A percentile compares a stretch with the other conserved stretches of the same genome.
phyloP scores from a whole-genome alignment of 2,888 invertebrate genomes.

The Oeneis ivallda region DNA sequence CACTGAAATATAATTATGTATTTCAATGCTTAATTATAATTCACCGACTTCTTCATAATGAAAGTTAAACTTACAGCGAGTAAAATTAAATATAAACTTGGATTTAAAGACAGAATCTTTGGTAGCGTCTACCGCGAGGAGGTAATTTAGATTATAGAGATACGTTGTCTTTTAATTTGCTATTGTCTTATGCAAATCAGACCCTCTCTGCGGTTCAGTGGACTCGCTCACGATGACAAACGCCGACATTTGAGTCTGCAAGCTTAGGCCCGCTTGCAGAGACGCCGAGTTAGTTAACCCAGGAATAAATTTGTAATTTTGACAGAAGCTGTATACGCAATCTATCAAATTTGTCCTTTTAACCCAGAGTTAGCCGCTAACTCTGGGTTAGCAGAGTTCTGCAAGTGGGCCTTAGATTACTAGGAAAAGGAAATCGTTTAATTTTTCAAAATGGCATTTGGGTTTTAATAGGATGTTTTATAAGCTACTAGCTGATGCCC shows the following conservation, averaged over 20 bases:
- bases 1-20: background rate
- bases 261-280: too few relatives aligned
- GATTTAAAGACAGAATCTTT: slow-evolving; percentile 22
- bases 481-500: too few relatives aligned
- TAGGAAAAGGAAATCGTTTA: slow-evolving; percentile 52
- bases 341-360: too few relatives aligned
- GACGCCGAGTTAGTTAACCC: too few relatives aligned
- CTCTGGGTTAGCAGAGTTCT: too few relatives aligned
- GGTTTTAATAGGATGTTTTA: too few relatives aligned
- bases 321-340: too few relatives aligned
- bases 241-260: slow-evolving; percentile 54
- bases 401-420: too few relatives aligned
- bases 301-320: too few relatives aligned
- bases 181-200: slow-evolving; percentile 52
- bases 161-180: slow-evolving; percentile 49
- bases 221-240: slow-evolving; percentile 57
- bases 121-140: slow-evolving; percentile 31
- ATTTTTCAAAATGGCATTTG: too few relatives aligned
- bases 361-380: too few relatives aligned
- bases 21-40: background rate
- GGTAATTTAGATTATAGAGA: slow-evolving; percentile 44
- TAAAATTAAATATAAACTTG: slow-evolving; percentile 13
- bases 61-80: background rate
- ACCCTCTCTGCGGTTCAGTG: slow-evolving; percentile 52
- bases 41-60: background rate